Evolutionary conservation across 1,140 invertebrate genomes (phyloP), one percentile per base, ranked within the genome.

Genomic region (Panulirus ornatus): DNA sequence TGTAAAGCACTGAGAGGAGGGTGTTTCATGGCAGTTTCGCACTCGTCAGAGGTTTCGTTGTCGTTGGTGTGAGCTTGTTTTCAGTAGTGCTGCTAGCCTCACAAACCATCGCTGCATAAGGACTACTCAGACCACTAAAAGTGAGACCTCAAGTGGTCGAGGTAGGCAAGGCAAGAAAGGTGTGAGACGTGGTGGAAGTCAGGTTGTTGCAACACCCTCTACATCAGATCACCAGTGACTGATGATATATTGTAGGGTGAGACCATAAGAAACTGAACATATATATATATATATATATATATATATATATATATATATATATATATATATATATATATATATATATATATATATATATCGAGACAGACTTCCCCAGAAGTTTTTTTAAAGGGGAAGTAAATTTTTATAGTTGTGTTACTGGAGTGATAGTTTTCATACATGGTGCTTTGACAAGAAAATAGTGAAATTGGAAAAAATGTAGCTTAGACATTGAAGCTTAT

Each of bases 21-120:
- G 92, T 81, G 86, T 87, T 88, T 92, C 92, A 89, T 91, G 92
- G 92, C 92, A 92, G 90, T 92, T 92, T 75, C 88, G 92, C 27
- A 92, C 92, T 82, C 92, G 92, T 91, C 90, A 92, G 81, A 91
- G 86, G 76, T 92, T 92, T 83, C 58, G 76, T 79, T 92, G 92
- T 81, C 71, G 82, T 54, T 90, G 92, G 42, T 92, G 92, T 83
- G 83, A 90, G 47, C 90, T 90, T 81, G 92, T 92, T 36, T 92
- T 92, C 70, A 92, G 92, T 73, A 92, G 92, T 76, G 86, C 89
- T 76, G 87, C 90, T 54, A 92, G 92, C 78, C 81, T 92, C 47
- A 63, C 90, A 38, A 92, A 92, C 84, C 92, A 92, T 70, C 90
- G 90, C 14, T 92, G 92, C 54, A 47, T 87, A 34, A 79, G 79